phyloP scores from a whole-genome alignment of 2,113 vertebrate genomes.

The Sprattus sprattus region DNA sequence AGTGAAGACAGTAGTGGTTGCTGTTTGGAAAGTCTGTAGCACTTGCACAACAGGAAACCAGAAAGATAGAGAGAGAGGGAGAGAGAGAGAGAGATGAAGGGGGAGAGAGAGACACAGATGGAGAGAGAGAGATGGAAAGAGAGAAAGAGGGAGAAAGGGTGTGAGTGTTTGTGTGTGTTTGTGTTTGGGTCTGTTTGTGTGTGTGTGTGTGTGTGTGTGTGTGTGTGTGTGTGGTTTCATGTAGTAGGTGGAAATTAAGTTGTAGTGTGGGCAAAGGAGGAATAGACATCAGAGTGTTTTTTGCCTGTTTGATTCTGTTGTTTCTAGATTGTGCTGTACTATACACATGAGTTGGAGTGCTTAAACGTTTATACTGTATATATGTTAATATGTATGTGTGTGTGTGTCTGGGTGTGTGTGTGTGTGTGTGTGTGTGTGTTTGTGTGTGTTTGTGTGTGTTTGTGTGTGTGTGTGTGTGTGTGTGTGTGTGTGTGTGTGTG shows the following conservation, averaged over 20 bases:
- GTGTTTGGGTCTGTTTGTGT: neutral
- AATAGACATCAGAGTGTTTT: too few relatives aligned
- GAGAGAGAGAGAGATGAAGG: neutral
- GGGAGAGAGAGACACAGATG: neutral
- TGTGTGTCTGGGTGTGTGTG: too few relatives aligned
- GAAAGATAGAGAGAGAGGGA: conserved; percentile 18
- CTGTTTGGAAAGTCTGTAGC: conserved; percentile 5
- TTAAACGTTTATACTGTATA: too few relatives aligned
- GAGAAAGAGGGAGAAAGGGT: conserved; percentile 31
- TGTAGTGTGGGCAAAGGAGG: too few relatives aligned
- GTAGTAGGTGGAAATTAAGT: too few relatives aligned
- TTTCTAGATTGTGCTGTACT: too few relatives aligned
- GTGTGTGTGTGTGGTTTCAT: neutral
- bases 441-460: neutral
- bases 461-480: neutral
- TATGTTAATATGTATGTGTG: too few relatives aligned
- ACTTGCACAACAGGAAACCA: conserved; percentile 6
- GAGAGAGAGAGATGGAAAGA: conserved; percentile 26
- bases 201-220: neutral
- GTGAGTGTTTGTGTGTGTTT: conserved; percentile 35
- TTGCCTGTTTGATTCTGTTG: too few relatives aligned
- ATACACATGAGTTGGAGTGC: too few relatives aligned
- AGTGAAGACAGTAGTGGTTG: neutral
- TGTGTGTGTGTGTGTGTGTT: too few relatives aligned
- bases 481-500: neutral